phyloP scores from a whole-genome alignment of 2,888 invertebrate genomes.

The Alcis repandata region DNA sequence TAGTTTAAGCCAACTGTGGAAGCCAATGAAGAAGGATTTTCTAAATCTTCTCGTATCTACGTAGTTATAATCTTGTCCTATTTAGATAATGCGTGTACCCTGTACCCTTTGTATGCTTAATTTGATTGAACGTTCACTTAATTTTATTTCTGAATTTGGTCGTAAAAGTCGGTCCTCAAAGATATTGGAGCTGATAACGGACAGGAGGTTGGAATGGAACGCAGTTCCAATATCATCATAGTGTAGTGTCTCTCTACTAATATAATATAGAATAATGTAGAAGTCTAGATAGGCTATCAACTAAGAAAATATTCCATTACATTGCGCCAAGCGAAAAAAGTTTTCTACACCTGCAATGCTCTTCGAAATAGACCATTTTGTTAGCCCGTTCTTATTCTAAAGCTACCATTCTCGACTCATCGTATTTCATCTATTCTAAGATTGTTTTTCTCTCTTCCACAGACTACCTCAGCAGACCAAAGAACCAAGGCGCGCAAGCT shows the following conservation, averaged over 20 bases:
- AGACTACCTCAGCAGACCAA: slow-evolving; percentile 66
- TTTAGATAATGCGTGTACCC: slow-evolving; percentile 16
- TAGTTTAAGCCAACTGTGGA: not conserved
- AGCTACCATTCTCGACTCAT: no score
- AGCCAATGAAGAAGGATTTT: not conserved
- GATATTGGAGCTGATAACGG: not conserved
- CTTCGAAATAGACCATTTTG: no score
- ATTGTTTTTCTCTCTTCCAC: slow-evolving; percentile 52
- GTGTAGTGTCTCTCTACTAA: no score
- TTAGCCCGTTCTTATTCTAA: not conserved
- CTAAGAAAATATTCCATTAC: not conserved
- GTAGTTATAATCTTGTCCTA: slow-evolving; percentile 12
- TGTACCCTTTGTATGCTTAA: slow-evolving; percentile 16
- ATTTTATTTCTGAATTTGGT: not conserved
- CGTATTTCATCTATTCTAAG: not conserved
- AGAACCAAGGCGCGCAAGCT: slow-evolving; percentile 60
- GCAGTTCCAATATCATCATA: not conserved
- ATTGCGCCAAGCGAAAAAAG: no score
- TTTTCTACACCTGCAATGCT: no score
- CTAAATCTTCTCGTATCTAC: not conserved
- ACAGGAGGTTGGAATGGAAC: not conserved
- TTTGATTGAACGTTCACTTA: slow-evolving; percentile 15
- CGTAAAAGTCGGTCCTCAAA: slow-evolving; percentile 6
- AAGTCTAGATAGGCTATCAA: not conserved
- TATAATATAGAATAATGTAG: no score